A percentile compares a stretch with the other conserved stretches of the same genome.
Conservation (phyloP, 2,113 vertebrate species). For the Cynopterus brachyotis region DNA sequence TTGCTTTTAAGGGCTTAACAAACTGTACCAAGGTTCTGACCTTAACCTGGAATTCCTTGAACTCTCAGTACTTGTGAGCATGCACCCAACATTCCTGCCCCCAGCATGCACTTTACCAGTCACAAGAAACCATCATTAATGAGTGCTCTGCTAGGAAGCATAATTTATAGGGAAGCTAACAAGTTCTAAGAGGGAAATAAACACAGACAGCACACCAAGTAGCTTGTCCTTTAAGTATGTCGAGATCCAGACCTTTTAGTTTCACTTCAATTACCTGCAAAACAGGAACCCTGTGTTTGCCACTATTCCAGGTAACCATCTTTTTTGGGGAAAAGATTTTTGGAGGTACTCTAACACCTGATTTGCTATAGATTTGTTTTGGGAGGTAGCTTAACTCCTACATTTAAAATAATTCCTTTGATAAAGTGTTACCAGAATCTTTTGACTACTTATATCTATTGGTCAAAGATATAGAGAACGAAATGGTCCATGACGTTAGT, state of each 20-base stretch:
- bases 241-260: slow-evolving; percentile 57
- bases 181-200: slow-evolving; percentile 52
- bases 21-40: slow-evolving; percentile 79
- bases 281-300: slow-evolving; percentile 73
- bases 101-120: slow-evolving; percentile 57
- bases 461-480: background rate
- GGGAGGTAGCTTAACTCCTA: slow-evolving; percentile 16
- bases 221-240: slow-evolving; percentile 65
- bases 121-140: slow-evolving; percentile 61
- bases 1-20: slow-evolving; percentile 23
- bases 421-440: background rate
- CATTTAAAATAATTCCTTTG: background rate
- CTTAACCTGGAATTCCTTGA: slow-evolving; percentile 80
- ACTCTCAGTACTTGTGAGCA: slow-evolving; percentile 64
- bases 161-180: slow-evolving; percentile 26
- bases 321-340: slow-evolving; percentile 31
- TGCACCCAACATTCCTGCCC: slow-evolving; percentile 50
- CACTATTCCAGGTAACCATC: slow-evolving; percentile 83
- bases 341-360: background rate
- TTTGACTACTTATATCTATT: background rate
- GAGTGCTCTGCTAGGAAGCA: slow-evolving; percentile 41
- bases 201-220: slow-evolving; percentile 45
- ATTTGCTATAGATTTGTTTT: slow-evolving; percentile 35
- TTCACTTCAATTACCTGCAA: slow-evolving; percentile 74
- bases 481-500: background rate